Evolutionary conservation across 2,888 invertebrate species (phyloP).

Genomic region (Hybos culiciformis): DNA sequence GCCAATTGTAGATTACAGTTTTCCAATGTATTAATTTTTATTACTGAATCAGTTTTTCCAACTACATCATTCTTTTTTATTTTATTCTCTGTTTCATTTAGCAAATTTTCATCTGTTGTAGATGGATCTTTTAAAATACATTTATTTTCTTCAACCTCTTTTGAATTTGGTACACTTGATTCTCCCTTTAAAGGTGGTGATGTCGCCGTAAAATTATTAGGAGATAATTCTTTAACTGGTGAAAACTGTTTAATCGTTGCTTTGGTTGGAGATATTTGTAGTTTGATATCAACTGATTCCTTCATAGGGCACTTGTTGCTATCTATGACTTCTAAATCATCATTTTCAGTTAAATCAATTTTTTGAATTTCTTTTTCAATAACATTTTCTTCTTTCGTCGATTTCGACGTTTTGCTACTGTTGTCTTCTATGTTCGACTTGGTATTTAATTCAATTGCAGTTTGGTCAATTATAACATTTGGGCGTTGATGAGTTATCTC

Average conservation of each 20-base stretch:
- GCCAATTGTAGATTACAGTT: too few relatives aligned
- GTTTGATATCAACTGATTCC: background rate
- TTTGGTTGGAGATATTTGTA: background rate
- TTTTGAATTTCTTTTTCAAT: background rate
- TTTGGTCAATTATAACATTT: slow-evolving; percentile 16
- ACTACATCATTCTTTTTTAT: background rate
- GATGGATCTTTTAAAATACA: background rate
- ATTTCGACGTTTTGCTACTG: too few relatives aligned
- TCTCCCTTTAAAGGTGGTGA: too few relatives aligned
- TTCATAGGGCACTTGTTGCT: too few relatives aligned
- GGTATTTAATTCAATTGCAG: background rate
- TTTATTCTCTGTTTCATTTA: background rate
- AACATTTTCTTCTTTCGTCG: background rate
- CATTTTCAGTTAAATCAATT: background rate
- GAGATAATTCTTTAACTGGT: too few relatives aligned
- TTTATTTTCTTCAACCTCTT: slow-evolving; percentile 4
- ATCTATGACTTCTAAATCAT: too few relatives aligned
- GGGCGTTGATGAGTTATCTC: slow-evolving; percentile 9
- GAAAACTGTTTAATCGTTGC: background rate
- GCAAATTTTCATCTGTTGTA: background rate
- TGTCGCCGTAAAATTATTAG: too few relatives aligned
- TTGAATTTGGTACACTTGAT: slow-evolving; percentile 1
- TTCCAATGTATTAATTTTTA: too few relatives aligned
- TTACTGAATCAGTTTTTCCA: too few relatives aligned
- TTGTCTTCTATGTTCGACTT: too few relatives aligned